Conservation (phyloP, 2,113 vertebrate genomes). For the Cephalopterus ornatus region DNA sequence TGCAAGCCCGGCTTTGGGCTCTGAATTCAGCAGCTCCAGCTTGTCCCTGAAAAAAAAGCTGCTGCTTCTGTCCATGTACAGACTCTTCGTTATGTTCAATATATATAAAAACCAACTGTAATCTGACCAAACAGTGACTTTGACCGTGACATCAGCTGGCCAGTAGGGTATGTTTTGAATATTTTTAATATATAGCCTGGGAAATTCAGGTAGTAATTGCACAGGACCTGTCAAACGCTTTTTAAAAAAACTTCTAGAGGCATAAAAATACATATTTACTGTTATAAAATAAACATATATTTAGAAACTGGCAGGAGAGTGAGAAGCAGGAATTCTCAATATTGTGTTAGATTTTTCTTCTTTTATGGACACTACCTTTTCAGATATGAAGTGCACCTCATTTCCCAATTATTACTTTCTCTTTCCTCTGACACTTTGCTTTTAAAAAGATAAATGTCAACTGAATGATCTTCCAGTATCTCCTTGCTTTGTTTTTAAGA, state of each 20-base stretch:
- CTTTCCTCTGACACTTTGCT: background rate
- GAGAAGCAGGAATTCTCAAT: background rate
- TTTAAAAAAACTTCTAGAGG: background rate
- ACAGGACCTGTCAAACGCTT: background rate
- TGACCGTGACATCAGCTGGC: background rate
- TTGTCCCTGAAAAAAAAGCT: background rate
- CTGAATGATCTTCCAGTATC: background rate
- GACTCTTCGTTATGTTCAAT: background rate
- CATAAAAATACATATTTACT: background rate
- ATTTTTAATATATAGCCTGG: background rate
- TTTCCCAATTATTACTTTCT: background rate
- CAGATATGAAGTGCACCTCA: background rate
- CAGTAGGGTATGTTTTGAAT: background rate
- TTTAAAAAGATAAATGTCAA: background rate
- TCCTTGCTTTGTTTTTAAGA: background rate
- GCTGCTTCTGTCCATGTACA: background rate
- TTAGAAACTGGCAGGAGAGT: background rate
- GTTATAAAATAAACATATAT: background rate
- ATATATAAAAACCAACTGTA: background rate
- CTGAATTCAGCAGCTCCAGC: background rate
- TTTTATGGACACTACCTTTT: background rate
- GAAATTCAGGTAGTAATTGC: background rate
- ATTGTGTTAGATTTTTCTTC: background rate
- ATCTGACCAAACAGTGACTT: background rate
- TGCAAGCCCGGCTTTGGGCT: background rate